These are phyloP conservation scores for Contarinia nasturtii DNA, from an alignment of 1,140 invertebrate species.

Conservation along the genomic window DNA sequence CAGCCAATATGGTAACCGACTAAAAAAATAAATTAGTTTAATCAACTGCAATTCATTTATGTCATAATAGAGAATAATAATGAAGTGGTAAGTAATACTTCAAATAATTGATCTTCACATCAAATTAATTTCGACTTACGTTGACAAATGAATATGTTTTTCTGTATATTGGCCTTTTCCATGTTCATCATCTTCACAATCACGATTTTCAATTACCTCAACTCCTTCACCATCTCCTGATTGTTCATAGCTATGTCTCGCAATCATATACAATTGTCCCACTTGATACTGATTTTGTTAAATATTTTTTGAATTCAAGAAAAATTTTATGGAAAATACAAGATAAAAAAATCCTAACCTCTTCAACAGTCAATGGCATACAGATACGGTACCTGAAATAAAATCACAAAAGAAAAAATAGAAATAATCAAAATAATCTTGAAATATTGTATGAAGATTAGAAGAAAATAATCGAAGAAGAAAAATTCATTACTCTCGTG, in stretches of 20 bases:
- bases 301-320: constrained; percentile 1
- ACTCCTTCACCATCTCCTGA: constrained; percentile 81
- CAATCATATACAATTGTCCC: constrained; percentile 89
- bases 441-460: too few relatives aligned
- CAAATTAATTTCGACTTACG: constrained; percentile 27
- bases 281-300: constrained; percentile 55
- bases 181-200: constrained; percentile 57
- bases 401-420: too few relatives aligned
- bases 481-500: too few relatives aligned
- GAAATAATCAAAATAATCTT: too few relatives aligned
- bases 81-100: background rate
- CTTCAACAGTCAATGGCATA: constrained; percentile 79
- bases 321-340: background rate
- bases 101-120: background rate
- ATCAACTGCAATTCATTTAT: too few relatives aligned
- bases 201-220: constrained; percentile 68
- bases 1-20: constrained; percentile 77
- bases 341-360: constrained; percentile 37
- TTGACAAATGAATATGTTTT: constrained; percentile 78
- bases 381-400: constrained; percentile 83
- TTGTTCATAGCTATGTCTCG: constrained; percentile 78
- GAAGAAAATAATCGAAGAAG: too few relatives aligned
- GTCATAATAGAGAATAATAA: constrained; percentile 3
- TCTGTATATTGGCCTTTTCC: constrained; percentile 79
- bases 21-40: too few relatives aligned